These are phyloP conservation scores for Papilio elwesi DNA, from an alignment of 2,888 invertebrate genomes.

Conservation along the genomic window DNA sequence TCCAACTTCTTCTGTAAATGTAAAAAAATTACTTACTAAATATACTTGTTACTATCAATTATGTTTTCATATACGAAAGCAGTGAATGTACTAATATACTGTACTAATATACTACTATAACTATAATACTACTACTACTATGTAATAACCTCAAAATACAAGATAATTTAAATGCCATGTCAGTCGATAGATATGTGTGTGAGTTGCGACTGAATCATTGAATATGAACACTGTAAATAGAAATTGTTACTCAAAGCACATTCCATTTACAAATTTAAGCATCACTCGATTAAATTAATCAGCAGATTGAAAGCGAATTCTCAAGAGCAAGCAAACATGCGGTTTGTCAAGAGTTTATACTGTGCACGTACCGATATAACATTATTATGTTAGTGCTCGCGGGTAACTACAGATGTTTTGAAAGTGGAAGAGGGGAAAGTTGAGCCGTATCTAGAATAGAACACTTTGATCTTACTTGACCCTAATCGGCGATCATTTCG, in stretches of 20 bases:
- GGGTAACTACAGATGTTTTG: conserved; percentile 14
- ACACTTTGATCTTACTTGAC: conserved; percentile 41
- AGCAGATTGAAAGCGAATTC: conserved; percentile 6
- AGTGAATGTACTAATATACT: no score
- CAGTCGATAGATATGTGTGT: no score
- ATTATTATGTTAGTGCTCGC: conserved; percentile 13
- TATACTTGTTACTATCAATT: no score
- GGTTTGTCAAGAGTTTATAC: neutral
- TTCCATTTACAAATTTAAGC: conserved; percentile 6
- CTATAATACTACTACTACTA: no score
- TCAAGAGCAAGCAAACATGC: conserved; percentile 1
- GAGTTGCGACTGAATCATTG: no score
- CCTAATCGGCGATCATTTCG: conserved; percentile 39
- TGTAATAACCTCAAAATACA: no score
- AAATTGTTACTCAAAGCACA: neutral
- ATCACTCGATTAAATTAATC: conserved; percentile 14
- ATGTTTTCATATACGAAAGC: no score
- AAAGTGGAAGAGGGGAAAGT: conserved; percentile 35
- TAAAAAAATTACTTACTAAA: no score
- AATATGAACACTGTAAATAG: neutral
- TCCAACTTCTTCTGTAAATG: no score
- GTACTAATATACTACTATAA: no score
- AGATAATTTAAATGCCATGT: no score
- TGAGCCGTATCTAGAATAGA: conserved; percentile 27
- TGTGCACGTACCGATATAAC: conserved; percentile 18